Evolutionary conservation across 1,140 invertebrate genomes (phyloP), one percentile per base, ranked within the genome.

Genomic region (Eufriesea mexicana): DNA sequence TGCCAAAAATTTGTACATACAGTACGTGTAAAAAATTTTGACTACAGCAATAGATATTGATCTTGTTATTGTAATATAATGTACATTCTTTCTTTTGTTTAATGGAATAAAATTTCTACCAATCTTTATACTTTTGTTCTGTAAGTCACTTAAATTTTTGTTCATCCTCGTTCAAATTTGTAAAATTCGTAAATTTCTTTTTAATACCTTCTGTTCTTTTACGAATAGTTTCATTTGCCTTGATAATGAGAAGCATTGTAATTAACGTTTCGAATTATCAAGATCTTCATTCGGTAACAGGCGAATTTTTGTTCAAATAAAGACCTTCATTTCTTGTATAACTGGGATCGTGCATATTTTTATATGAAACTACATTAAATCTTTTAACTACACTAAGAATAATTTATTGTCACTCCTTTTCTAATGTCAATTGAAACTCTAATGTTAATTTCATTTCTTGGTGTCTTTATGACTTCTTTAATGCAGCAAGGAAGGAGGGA

Each of bases 1-100:
- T 74, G 16, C 55, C 57, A 76, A 86, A 77, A 83, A 78, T 57
- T 67, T 84, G 35, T 81, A 73, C 45, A 61, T 83, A 83, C 47
- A 9, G 5, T 82, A 61, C 18, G 0, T 81, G 10, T 25, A 14
- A 54, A 9, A 75, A 51, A 25, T 51, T 6, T 45, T 20, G 5
- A 42, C n/a, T n/a, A n/a, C 7, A 5, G n/a, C 20, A 20, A 20
- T 28, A 54, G 20, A 18, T 35, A 54, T 28, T 70, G 8, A 8
- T 28, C 10, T 18, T 45, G 47, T 28, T 51, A 20, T 25, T 42
- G 23, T 20, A 42, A 45, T n/a, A 49, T 18, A 16, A 51, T 20
- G 8, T 51, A 23, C 12, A 42, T 42, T 18, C 20, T 20, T 14
- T 5, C 2, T n/a, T 47, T 66, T 64, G 8, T 66, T 77, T 51